phyloP scores from a whole-genome alignment of 2,113 vertebrate genomes.

The Caretta caretta region DNA sequence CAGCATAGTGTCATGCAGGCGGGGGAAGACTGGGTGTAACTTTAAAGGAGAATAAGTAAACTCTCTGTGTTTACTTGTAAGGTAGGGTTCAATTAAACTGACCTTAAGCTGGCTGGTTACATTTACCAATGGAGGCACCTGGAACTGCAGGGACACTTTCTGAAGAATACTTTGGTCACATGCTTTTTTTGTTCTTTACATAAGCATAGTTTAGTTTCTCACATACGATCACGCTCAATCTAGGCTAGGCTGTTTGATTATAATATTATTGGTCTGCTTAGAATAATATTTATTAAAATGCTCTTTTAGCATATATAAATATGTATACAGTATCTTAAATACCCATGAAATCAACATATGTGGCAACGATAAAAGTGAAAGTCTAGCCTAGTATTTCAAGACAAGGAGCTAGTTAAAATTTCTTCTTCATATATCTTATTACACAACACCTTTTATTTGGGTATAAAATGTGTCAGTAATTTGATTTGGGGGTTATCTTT shows the following conservation, averaged over 20 bases:
- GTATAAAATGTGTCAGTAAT: neutral
- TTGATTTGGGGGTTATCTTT: neutral
- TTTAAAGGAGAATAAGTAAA: constrained; percentile 54
- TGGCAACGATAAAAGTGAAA: neutral
- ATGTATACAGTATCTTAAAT: neutral
- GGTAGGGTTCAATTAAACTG: constrained; percentile 63
- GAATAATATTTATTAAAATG: neutral
- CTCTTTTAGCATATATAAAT: neutral
- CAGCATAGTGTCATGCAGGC: neutral
- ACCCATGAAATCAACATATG: neutral
- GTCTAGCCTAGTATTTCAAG: neutral
- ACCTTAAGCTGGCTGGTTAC: neutral
- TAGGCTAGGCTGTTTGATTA: neutral
- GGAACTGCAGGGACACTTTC: neutral
- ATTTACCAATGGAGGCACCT: constrained; percentile 53
- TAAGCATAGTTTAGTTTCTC: neutral
- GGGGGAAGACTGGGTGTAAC: constrained; percentile 54
- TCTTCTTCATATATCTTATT: neutral
- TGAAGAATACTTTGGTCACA: neutral
- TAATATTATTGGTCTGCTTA: neutral
- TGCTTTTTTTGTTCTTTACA: neutral
- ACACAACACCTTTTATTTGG: neutral
- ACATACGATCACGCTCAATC: rapidly evolving
- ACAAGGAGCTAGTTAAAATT: neutral
- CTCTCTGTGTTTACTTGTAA: constrained; percentile 74